These are phyloP conservation scores for Euzophera pinguis DNA, from an alignment of 2,888 invertebrate genomes.

Conservation along the genomic window DNA sequence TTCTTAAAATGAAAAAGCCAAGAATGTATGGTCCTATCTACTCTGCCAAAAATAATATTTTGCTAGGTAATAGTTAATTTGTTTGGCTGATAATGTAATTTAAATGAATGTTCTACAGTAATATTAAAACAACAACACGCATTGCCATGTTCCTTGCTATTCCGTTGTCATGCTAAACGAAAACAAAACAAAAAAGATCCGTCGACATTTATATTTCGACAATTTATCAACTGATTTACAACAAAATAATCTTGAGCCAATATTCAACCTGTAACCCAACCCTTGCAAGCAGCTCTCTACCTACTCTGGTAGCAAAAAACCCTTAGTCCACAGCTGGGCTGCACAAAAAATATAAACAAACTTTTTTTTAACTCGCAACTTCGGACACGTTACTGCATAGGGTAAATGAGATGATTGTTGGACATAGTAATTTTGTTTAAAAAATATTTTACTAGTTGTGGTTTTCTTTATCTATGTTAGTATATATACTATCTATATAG, in stretches of 20 bases:
- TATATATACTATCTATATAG: no score
- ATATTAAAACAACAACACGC: no score
- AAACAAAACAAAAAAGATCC: neutral
- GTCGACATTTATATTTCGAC: neutral
- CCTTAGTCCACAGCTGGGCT: slow-evolving; percentile 35
- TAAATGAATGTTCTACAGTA: no score
- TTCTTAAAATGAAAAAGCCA: no score
- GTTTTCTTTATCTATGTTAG: no score
- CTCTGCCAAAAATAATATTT: no score
- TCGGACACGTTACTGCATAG: slow-evolving; percentile 35
- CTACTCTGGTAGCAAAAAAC: slow-evolving; percentile 29
- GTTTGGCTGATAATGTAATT: no score
- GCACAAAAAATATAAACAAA: slow-evolving; percentile 54
- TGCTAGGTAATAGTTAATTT: no score
- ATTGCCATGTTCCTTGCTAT: neutral
- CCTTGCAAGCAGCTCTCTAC: slow-evolving; percentile 15
- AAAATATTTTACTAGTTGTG: no score
- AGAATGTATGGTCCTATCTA: no score
- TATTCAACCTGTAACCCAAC: slow-evolving; percentile 10
- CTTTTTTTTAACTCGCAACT: slow-evolving; percentile 34
- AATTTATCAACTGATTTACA: slow-evolving; percentile 4
- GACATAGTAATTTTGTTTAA: no score
- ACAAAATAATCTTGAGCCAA: slow-evolving; percentile 11
- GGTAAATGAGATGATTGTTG: slow-evolving; percentile 30
- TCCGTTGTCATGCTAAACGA: neutral